phyloP scores from a whole-genome alignment of 2,113 vertebrate genomes.

The Callipepla squamata region DNA sequence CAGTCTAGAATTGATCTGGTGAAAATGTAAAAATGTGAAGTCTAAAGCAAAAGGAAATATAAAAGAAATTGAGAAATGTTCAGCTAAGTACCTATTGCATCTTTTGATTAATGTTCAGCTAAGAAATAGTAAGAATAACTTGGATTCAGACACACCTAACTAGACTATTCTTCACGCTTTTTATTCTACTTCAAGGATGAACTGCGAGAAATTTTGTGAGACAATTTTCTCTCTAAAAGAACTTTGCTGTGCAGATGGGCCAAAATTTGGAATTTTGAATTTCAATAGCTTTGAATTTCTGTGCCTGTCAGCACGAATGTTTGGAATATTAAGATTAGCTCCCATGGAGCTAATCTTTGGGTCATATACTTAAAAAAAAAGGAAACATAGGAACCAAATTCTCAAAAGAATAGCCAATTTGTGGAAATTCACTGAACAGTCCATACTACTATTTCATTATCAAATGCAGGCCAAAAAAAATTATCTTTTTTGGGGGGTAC shows the following conservation, averaged over 20 bases:
- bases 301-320: background rate
- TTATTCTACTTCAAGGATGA: background rate
- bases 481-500: no score
- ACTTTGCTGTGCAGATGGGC: background rate
- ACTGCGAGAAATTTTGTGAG: background rate
- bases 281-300: background rate
- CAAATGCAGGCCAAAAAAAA: background rate
- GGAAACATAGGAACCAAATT: background rate
- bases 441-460: fast-evolving
- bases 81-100: background rate
- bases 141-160: background rate
- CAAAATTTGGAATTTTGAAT: fast-evolving
- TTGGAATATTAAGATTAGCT: background rate
- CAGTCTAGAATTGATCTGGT: background rate
- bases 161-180: background rate
- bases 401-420: background rate
- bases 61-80: background rate
- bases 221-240: background rate
- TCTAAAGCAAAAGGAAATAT: background rate
- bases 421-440: background rate
- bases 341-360: background rate
- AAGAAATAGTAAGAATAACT: background rate
- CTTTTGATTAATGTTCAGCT: background rate
- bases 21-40: background rate
- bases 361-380: background rate